Evolutionary conservation across 2,113 vertebrate species (phyloP).

Genomic region (Corvus hawaiiensis): DNA sequence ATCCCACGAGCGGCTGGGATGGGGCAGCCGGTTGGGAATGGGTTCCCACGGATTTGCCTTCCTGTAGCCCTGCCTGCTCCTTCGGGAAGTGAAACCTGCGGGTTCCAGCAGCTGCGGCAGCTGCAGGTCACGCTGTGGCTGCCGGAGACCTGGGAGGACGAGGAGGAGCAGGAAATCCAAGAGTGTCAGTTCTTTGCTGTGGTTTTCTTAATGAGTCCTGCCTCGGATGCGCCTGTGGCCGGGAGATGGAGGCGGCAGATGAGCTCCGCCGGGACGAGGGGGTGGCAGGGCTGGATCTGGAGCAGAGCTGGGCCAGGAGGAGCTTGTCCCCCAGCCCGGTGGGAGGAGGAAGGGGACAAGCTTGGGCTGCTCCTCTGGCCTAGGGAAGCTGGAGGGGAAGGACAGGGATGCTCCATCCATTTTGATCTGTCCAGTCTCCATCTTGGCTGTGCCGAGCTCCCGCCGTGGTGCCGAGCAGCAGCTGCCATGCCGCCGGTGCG

Average conservation of each 20-base stretch:
- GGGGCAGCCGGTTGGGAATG: background rate
- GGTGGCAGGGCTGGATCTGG: background rate
- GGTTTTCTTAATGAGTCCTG: background rate
- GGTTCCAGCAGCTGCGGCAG: background rate
- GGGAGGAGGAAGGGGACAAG: background rate
- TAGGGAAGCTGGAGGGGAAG: background rate
- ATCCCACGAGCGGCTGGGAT: fast-evolving
- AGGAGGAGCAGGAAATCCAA: slow-evolving; percentile 11
- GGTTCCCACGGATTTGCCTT: background rate
- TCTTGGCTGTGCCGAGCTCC: background rate
- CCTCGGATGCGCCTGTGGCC: background rate
- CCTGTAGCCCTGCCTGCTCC: background rate
- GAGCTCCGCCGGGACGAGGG: background rate
- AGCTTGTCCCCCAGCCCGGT: background rate
- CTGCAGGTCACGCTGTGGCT: background rate
- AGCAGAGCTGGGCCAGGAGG: background rate
- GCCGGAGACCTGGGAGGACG: background rate
- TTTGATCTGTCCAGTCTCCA: background rate
- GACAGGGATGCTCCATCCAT: background rate
- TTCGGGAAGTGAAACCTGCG: background rate
- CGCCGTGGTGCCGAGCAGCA: background rate
- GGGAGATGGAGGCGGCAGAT: background rate
- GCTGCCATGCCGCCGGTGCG: background rate
- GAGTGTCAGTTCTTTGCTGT: background rate
- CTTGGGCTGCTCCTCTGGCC: background rate